Percentiles rank a stretch among this genome's conserved stretches.
Conservation (phyloP, 1,140 invertebrate genomes). For the Cheumatopsyche charites region DNA sequence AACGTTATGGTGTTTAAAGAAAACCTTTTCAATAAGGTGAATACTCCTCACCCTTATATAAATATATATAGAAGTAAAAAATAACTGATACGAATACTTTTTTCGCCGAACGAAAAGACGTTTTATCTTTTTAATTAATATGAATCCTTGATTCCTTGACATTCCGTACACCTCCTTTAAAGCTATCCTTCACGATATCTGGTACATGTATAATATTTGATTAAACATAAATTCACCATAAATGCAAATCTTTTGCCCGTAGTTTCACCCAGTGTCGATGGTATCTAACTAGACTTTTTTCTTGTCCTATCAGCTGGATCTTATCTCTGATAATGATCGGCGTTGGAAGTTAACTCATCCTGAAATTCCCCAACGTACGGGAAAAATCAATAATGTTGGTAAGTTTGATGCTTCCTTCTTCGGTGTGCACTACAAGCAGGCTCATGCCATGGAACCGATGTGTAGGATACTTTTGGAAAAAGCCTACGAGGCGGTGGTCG, state of each 20-base stretch:
- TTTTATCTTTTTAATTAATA: no score
- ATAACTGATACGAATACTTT: no score
- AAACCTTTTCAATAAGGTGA: constrained; percentile 78
- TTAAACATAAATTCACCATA: no score
- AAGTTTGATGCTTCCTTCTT: constrained; percentile 88
- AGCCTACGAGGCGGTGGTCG: constrained; percentile 84
- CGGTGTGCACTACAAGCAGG: constrained; percentile 81
- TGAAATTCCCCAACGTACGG: constrained; percentile 74
- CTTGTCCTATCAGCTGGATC: constrained; percentile 64
- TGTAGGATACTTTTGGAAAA: constrained; percentile 83
- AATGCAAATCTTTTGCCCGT: no score
- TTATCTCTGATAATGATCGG: constrained; percentile 77
- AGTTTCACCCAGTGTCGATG: no score
- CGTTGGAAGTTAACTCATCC: constrained; percentile 75
- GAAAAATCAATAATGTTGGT: no score
- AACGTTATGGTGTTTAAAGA: constrained; percentile 79
- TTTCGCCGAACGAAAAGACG: no score
- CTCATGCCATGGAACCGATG: constrained; percentile 88
- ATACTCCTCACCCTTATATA: no score
- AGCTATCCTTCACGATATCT: no score
- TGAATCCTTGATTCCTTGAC: no score
- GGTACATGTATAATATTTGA: no score
- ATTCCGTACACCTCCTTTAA: neutral
- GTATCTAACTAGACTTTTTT: neutral
- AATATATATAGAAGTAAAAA: no score